Percentiles rank a stretch among this genome's conserved stretches.
Evolutionary conservation across 2,797 vertebrate genomes (phyloP).

Genomic region (Catamblyrhynchus diadema): DNA sequence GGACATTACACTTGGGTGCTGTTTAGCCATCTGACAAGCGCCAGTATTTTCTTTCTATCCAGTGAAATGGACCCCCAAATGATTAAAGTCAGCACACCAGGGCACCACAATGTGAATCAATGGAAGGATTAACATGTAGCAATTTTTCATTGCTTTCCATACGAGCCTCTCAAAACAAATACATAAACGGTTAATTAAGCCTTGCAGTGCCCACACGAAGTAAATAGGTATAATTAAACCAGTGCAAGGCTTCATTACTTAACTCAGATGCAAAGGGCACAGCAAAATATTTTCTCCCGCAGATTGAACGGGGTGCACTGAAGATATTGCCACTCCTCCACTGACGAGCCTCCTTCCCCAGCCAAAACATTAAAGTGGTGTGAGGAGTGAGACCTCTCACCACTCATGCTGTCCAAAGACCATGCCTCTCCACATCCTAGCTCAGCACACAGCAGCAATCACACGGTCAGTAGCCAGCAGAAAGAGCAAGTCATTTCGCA

Average conservation of each 20-base stretch:
- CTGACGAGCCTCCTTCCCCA: fast-evolving
- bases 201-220: not conserved
- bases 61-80: not conserved
- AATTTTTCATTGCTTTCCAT: not conserved
- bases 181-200: not conserved
- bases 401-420: not conserved
- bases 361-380: not conserved
- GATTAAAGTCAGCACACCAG: not conserved
- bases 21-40: not conserved
- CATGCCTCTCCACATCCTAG: fast-evolving
- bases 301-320: fast-evolving
- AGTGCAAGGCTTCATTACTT: not conserved
- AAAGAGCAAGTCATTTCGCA: not conserved
- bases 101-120: not conserved
- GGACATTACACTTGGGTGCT: not conserved
- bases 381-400: not conserved
- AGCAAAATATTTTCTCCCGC: not conserved
- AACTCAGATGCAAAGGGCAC: not conserved
- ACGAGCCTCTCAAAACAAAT: not conserved
- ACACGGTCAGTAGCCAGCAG: fast-evolving
- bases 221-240: not conserved
- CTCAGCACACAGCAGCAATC: not conserved
- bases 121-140: not conserved
- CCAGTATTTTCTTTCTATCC: not conserved
- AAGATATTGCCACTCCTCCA: not conserved